These are phyloP conservation scores for Onychostruthus taczanowskii DNA, from an alignment of 2,113 vertebrate genomes.

Conservation along the genomic window DNA sequence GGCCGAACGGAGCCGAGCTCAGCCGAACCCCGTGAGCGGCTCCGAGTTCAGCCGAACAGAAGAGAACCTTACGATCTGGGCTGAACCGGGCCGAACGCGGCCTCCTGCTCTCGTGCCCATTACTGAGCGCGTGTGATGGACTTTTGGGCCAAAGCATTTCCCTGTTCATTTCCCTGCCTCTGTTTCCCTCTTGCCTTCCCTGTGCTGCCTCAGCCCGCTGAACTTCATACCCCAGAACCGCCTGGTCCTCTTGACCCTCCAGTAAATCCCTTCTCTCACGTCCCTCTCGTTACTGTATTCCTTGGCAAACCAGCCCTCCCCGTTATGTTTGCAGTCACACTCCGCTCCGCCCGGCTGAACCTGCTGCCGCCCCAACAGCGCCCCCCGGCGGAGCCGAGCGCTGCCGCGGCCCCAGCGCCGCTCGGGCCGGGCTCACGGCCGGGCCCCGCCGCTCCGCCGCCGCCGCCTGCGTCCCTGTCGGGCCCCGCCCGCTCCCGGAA, in stretches of 20 bases:
- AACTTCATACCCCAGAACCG: neutral
- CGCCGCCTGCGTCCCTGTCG: fast-evolving
- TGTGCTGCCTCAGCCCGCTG: neutral
- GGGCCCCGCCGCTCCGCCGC: neutral
- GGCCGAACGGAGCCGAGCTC: too few species aligned
- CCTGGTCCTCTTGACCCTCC: neutral
- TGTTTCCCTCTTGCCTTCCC: neutral
- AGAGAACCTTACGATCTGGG: too few species aligned
- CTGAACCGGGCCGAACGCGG: neutral
- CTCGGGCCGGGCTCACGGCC: too few species aligned
- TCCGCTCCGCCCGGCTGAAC: neutral
- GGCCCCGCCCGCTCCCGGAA: neutral
- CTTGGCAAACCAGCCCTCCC: neutral
- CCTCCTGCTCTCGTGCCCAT: neutral
- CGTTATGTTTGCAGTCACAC: neutral
- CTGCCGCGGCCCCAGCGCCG: neutral
- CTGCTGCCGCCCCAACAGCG: neutral
- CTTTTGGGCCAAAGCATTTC: neutral
- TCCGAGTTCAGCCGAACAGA: too few species aligned
- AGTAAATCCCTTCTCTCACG: neutral
- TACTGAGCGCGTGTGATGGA: too few species aligned
- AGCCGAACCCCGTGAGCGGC: too few species aligned
- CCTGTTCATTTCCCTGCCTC: neutral
- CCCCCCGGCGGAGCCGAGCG: neutral
- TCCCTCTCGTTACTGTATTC: neutral